Conservation (phyloP, 2,797 vertebrate species). For the Gymnopithys bicolor region DNA sequence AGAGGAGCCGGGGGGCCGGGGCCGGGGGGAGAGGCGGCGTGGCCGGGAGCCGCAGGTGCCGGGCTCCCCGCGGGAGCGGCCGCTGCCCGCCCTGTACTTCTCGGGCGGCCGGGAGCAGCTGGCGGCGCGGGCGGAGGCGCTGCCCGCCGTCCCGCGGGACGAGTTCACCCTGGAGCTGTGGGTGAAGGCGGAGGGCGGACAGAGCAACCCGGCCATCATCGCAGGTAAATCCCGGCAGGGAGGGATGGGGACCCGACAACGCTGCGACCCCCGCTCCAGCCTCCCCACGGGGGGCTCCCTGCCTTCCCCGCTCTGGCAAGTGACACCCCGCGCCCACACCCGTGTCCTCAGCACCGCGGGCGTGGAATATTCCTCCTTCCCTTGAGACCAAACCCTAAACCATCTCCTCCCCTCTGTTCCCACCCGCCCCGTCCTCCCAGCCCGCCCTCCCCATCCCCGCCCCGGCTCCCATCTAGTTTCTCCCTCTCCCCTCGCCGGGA, state of each 20-base stretch:
- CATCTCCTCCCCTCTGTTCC: neutral
- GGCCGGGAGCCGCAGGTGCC: conserved; percentile 39
- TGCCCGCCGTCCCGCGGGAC: conserved; percentile 82
- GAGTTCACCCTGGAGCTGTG: conserved; percentile 91
- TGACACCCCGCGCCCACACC: neutral
- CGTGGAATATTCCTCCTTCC: neutral
- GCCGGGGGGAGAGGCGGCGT: neutral
- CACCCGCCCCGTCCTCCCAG: neutral
- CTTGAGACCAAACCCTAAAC: neutral
- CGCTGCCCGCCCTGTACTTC: conserved; percentile 88
- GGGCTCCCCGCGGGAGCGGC: conserved; percentile 70
- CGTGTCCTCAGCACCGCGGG: neutral
- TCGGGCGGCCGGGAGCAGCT: conserved; percentile 86
- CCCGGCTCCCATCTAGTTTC: neutral
- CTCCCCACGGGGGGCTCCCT: neutral
- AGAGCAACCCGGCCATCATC: conserved; percentile 90
- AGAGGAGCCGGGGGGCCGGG: neutral
- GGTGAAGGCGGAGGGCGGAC: conserved; percentile 93
- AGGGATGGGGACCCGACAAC: neutral
- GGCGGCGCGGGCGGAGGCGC: conserved; percentile 78
- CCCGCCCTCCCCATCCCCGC: neutral
- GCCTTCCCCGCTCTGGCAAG: neutral
- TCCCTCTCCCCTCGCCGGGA: neutral
- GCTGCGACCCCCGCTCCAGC: neutral
- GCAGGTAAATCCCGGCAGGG: conserved; percentile 83